Evolutionary conservation across 1,140 invertebrate genomes (phyloP), one percentile per base, ranked within the genome.

Genomic region (Drosophila cardini): DNA sequence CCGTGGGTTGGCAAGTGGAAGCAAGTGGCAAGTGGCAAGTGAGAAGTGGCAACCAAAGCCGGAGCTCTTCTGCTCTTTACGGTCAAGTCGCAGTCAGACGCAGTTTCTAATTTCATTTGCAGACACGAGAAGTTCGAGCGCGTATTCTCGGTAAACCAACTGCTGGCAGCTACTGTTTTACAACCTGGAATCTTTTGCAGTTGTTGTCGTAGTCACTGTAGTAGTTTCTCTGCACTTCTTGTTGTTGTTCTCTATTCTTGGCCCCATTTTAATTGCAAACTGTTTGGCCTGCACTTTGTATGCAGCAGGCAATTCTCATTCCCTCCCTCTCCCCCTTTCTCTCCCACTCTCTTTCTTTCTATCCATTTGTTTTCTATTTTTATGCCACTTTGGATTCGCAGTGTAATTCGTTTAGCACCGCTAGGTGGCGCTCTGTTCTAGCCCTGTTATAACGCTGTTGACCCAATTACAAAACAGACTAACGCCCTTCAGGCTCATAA

Each of bases 201-300:
- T 34, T 9, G 21, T 36, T 16, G 30, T 21, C 16, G 11, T 30
- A 9, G 38, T 26, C 5, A 2, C 50, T n/a, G n/a, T n/a, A 62
- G 46, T 73, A 38, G 58, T 52, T 78, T 62, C 36, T 43, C n/a
- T n/a, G 64, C 55, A 48, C 48, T 61, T 72, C 61, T 76, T 80
- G 79, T 73, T 73, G 73, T 84, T 58, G 68, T 72, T 64, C 53
- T 45, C 34, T 50, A 74, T 72, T 64, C 78, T 74, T 86, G 70
- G 83, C 78, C 81, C 61, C 79, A 82, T 78, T 85, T 87, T 85
- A 85, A 85, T 85, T 87, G 83, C 83, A 68, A 81, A 68, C 81
- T 76, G 46, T 48, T 65, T 75, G 67, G 60, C 52, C 43, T 80
- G 84, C 84, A 87, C 79, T 86, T 83, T 86, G 79, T 87, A 87